These are phyloP conservation scores for Peromyscus aztecus DNA, from an alignment of 2,797 vertebrate species.

Conservation along the genomic window DNA sequence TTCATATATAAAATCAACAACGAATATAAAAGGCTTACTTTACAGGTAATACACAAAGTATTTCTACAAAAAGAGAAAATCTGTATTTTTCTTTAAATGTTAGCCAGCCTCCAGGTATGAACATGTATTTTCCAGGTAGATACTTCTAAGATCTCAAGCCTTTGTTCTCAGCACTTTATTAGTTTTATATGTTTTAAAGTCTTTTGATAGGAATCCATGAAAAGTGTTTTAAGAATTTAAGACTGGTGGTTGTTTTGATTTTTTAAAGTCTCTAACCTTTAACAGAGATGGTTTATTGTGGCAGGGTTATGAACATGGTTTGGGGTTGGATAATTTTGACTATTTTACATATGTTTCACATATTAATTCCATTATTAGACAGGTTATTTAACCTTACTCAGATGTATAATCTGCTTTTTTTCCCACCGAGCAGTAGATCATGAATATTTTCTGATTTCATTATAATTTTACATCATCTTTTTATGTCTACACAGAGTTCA, in stretches of 20 bases:
- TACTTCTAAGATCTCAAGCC: background rate
- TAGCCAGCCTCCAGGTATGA: background rate
- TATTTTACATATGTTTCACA: background rate
- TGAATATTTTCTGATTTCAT: constrained; percentile 39
- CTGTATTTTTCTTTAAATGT: constrained; percentile 15
- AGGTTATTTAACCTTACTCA: constrained; percentile 18
- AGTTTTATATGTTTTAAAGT: constrained; percentile 44
- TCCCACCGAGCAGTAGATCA: constrained; percentile 8
- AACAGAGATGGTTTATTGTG: background rate
- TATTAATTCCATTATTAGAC: background rate
- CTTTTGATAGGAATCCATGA: constrained; percentile 14
- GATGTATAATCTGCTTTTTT: constrained; percentile 2
- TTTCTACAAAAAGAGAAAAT: constrained; percentile 4
- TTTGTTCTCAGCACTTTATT: constrained; percentile 1
- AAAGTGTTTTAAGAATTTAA: constrained; percentile 51
- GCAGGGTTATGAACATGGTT: background rate
- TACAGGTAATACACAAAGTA: background rate
- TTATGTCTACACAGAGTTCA: constrained; percentile 56
- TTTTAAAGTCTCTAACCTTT: background rate
- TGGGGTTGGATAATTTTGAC: background rate
- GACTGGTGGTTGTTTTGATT: background rate
- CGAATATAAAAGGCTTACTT: background rate
- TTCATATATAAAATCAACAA: background rate
- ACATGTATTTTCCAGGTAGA: background rate
- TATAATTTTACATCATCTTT: constrained; percentile 65